Percentiles rank a stretch among this genome's conserved stretches.
phyloP scores from a whole-genome alignment of 1,140 invertebrate genomes.

The Micrasema longulum region DNA sequence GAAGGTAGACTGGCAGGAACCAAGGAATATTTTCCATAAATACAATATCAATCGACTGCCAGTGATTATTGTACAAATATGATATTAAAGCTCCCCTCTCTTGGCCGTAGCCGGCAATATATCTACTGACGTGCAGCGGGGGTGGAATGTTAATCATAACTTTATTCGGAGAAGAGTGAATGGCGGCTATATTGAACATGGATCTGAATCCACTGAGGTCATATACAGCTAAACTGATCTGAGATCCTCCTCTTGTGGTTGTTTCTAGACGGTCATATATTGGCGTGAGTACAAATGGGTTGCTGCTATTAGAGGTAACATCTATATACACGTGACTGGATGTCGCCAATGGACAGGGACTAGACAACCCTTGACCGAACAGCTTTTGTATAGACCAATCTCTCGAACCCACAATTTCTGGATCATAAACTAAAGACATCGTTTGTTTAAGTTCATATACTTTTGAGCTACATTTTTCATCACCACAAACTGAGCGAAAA shows the following conservation, averaged over 20 bases:
- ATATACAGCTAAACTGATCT: slow-evolving; percentile 76
- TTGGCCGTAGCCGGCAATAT: slow-evolving; percentile 86
- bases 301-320: slow-evolving; percentile 73
- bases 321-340: slow-evolving; percentile 88
- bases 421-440: slow-evolving; percentile 89
- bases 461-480: slow-evolving; percentile 72
- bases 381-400: slow-evolving; percentile 90
- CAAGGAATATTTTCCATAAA: slow-evolving; percentile 89
- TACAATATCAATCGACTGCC: slow-evolving; percentile 75
- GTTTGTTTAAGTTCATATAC: slow-evolving; percentile 85
- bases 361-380: slow-evolving; percentile 85
- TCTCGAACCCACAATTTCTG: slow-evolving; percentile 71
- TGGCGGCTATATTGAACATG: slow-evolving; percentile 78
- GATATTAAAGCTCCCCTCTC: slow-evolving; percentile 89
- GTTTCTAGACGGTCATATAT: slow-evolving; percentile 68
- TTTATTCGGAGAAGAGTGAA: slow-evolving; percentile 62
- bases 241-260: slow-evolving; percentile 76
- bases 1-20: slow-evolving; percentile 93
- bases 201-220: slow-evolving; percentile 69
- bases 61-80: slow-evolving; percentile 83
- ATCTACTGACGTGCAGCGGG: slow-evolving; percentile 82
- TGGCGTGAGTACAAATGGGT: slow-evolving; percentile 71
- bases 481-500: slow-evolving; percentile 82
- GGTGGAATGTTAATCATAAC: slow-evolving; percentile 71
- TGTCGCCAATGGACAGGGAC: slow-evolving; percentile 82